Percentiles rank a stretch among this genome's conserved stretches.
phyloP scores from a whole-genome alignment of 2,113 vertebrate genomes.

The Ivindomyrus marchei region DNA sequence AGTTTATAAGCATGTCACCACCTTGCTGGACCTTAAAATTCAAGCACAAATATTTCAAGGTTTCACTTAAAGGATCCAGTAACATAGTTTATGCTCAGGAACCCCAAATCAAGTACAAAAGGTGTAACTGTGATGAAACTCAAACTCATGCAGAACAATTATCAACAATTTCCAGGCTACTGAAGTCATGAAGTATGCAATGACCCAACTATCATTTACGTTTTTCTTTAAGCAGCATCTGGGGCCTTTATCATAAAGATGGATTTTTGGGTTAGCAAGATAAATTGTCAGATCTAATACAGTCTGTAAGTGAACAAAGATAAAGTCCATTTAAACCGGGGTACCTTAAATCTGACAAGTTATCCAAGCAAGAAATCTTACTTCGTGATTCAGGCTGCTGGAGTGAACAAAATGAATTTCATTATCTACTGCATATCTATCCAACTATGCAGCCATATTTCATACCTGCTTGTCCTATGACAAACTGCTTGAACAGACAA shows the following conservation, averaged over 20 bases:
- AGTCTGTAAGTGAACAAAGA: neutral
- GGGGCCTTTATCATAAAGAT: neutral
- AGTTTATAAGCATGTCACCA: neutral
- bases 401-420: neutral
- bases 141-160: neutral
- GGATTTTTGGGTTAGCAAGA: neutral
- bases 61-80: neutral
- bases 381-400: neutral
- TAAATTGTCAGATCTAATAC: neutral
- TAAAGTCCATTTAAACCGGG: neutral
- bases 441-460: neutral
- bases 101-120: too few relatives aligned
- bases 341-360: neutral
- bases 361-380: neutral
- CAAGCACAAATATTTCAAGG: neutral
- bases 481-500: neutral
- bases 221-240: neutral
- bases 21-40: neutral
- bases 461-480: neutral
- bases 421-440: neutral
- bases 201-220: neutral
- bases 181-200: neutral
- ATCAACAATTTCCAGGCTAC: neutral
- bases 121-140: neutral
- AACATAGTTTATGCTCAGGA: neutral